Percentiles rank a stretch among this genome's conserved stretches.
phyloP scores from a whole-genome alignment of 2,113 vertebrate genomes.

The Brachypteracias leptosomus region DNA sequence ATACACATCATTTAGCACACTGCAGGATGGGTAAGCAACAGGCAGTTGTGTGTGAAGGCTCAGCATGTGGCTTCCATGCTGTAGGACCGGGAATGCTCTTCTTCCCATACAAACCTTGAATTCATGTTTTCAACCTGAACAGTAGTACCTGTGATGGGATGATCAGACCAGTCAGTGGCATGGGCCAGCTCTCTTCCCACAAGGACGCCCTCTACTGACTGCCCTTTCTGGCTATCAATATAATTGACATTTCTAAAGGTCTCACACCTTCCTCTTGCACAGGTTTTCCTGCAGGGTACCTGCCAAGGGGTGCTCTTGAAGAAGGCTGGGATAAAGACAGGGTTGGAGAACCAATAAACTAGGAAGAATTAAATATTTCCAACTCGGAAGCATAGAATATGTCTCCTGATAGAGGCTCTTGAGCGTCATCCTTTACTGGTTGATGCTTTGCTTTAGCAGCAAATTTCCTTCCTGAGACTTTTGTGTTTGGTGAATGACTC shows the following conservation, averaged over 20 bases:
- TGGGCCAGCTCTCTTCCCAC: neutral
- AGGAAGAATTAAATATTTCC: neutral
- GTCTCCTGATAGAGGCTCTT: neutral
- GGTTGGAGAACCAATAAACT: neutral
- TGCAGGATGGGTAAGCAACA: neutral
- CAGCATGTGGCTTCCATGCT: neutral
- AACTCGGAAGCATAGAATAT: neutral
- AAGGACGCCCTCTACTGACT: neutral
- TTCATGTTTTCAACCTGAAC: rapidly evolving
- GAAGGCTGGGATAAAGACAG: neutral
- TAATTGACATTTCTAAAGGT: neutral
- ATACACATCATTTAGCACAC: rapidly evolving
- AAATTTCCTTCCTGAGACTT: neutral
- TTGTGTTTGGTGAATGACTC: neutral
- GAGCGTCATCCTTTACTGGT: neutral
- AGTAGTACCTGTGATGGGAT: neutral
- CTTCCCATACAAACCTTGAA: neutral
- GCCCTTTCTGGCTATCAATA: neutral
- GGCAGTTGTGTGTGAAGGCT: neutral
- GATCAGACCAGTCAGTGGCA: rapidly evolving
- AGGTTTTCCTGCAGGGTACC: neutral
- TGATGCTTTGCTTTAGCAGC: neutral
- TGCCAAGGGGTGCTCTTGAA: neutral
- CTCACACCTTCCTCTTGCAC: neutral
- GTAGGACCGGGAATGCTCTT: neutral